Evolutionary conservation across 1,140 invertebrate species (phyloP), one percentile per base, ranked within the genome.

Genomic region (Nautilus pompilius): DNA sequence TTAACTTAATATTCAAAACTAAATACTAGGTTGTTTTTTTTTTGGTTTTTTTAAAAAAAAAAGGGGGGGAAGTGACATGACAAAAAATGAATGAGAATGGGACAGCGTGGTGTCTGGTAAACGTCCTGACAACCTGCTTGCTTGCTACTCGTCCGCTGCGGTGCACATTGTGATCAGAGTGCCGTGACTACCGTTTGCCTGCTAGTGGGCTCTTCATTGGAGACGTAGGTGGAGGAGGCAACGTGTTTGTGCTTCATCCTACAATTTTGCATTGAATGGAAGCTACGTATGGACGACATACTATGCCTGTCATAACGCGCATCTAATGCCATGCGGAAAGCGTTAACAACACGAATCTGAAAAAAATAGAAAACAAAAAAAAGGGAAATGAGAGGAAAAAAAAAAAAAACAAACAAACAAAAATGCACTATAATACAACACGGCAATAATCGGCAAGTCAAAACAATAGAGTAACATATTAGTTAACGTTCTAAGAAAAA

Each of bases 271-370:
- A 81, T 66, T 45, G 79, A 81, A 63, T 80, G 78, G 70, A 71
- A 73, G 69, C 80, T 81, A 67, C 79, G 76, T 34, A 79, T 66
- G 54, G 80, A 82, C 34, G 78, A 75, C 62, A 82, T 67, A 70
- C 79, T 81, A 76, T 69, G 76, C 60, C 72, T 79, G 72, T 96
- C 94, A 82, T 92, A 92, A 80, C 93, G 91, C 85, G 92, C 88
- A 88, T 98, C 95, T 87, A 97, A 88, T 83, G 93, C 95, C 89
- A 96, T 94, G 85, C 95, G 93, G 89, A 98, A 98, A 87, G 95
- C 95, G 88, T 98, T 97, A 86, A 97, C 94, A 88, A 97, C 95
- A 87, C 95, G 93, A 85, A 98, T 97, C 94, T 96, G 90, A 77
- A 90, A 81, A 73, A 70, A 63, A 73, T 60, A 73, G 60, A 65